Base-by-base conservation (phyloP, 2,888 invertebrate genomes). In the Cosmopolites sordidus region DNA sequence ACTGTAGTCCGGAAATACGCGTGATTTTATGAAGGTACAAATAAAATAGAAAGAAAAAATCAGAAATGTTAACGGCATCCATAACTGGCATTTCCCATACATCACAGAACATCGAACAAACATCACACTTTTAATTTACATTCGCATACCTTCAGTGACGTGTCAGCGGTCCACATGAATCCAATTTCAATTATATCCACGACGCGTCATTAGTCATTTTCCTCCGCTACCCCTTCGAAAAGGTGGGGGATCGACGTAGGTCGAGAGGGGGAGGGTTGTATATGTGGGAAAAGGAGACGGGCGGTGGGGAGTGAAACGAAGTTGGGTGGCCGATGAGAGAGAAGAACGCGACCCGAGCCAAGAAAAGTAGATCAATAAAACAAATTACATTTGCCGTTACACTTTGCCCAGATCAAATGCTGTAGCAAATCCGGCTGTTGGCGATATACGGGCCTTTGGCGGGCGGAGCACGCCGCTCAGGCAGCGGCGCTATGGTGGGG, bases 281-380 rank as follows among this genome's bases (percentile, higher is more conserved):
- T 37, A 11, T 12, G 37, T 37, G 37, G 14, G 37, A 6, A 14
- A 37, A 14, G n/a, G n/a, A 37, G 37, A 22, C 22, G 22, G 14
- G 37, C 14, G 45, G 15, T 12, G 22, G 44, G 9, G n/a, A 15
- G 43, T 14, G 43, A 14, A 16, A 18, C 14, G 30, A 8, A 49
- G 37, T 12, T 16, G 22, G 29, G 15, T 33, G 49, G 45, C 16
- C 39, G 50, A 42, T 22, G 49, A 42, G 55, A 38, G 51, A 56
- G 51, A 56, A 51, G 56, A 51, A 33, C 33, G 33, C 52, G 56
- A 37, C 48, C 51, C 51, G 53, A 57, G 53, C 57, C 57, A 57
- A 68, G 68, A 65, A 69, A 70, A 71, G 72, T 73, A 72, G 73
- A 73, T 73, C 73, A 73, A 73, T 73, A 73, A 73, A 58, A 73